Percentiles rank a stretch among this genome's conserved stretches.
These are phyloP conservation scores for Planiliza haematocheilus DNA, from an alignment of 2,113 vertebrate species.

Conservation along the genomic window DNA sequence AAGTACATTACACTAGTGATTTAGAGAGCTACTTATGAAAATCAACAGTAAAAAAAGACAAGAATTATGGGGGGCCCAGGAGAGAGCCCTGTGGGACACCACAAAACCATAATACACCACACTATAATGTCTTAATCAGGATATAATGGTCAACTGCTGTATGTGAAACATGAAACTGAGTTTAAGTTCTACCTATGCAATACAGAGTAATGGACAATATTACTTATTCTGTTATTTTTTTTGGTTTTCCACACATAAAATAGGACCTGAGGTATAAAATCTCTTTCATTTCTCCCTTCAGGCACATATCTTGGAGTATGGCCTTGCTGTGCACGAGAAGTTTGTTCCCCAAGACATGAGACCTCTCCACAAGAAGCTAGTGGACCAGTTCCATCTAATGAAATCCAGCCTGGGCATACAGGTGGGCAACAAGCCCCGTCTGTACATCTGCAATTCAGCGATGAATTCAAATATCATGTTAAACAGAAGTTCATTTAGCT, in stretches of 20 bases:
- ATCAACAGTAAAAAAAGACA: no score
- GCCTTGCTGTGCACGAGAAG: slow-evolving; percentile 95
- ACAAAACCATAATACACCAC: no score
- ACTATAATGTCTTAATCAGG: no score
- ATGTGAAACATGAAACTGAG: no score
- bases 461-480: slow-evolving; percentile 1
- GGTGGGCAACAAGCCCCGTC: slow-evolving; percentile 75
- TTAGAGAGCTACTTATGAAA: no score
- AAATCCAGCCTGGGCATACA: slow-evolving; percentile 98
- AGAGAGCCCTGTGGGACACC: no score
- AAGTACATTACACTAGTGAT: no score
- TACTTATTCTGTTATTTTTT: no score
- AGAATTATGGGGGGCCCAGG: no score
- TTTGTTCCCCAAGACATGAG: slow-evolving; percentile 98
- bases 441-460: not conserved
- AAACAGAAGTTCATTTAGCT: slow-evolving; percentile 1
- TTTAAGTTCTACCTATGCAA: no score
- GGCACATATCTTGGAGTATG: slow-evolving; percentile 98
- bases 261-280: not conserved
- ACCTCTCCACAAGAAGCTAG: slow-evolving; percentile 96
- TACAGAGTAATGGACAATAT: no score
- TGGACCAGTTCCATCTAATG: slow-evolving; percentile 99
- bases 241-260: not conserved
- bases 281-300: slow-evolving; percentile 56
- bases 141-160: no score